Evolutionary conservation across 2,797 vertebrate genomes (phyloP).

Genomic region (Rhyacichthys aspro): DNA sequence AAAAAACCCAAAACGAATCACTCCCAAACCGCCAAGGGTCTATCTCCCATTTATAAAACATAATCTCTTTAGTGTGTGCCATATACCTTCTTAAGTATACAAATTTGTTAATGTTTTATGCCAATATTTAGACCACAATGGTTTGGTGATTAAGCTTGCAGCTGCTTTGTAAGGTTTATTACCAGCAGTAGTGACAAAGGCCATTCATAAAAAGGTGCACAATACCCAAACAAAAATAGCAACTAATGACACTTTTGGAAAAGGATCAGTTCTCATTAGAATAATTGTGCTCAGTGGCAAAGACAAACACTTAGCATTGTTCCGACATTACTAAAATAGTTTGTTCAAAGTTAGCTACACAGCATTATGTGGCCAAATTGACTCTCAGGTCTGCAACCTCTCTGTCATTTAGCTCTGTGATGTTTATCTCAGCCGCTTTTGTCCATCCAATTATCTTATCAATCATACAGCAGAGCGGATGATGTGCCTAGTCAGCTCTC

Average conservation of each 20-base stretch:
- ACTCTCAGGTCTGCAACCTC: constrained; percentile 25
- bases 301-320: constrained; percentile 2
- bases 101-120: not conserved
- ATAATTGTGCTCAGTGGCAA: constrained; percentile 12
- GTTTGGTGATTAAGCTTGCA: constrained; percentile 1
- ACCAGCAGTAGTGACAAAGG: not conserved
- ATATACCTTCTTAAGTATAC: not conserved
- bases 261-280: constrained; percentile 12
- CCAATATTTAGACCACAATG: not conserved
- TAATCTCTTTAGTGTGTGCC: not conserved
- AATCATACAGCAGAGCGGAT: constrained; percentile 47
- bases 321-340: constrained; percentile 17
- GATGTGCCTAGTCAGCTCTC: constrained; percentile 55
- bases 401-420: constrained; percentile 39
- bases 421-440: constrained; percentile 51
- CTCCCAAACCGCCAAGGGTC: not conserved
- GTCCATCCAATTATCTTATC: constrained; percentile 47
- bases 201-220: constrained; percentile 2
- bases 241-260: constrained; percentile 4
- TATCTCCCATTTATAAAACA: constrained; percentile 7
- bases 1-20: not conserved
- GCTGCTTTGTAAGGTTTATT: not conserved
- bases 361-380: constrained; percentile 18
- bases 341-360: constrained; percentile 25
- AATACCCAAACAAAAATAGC: constrained; percentile 3